Percentiles rank a stretch among this genome's conserved stretches.
phyloP scores from a whole-genome alignment of 2,888 invertebrate genomes.

The Agonopterix subpropinquella region DNA sequence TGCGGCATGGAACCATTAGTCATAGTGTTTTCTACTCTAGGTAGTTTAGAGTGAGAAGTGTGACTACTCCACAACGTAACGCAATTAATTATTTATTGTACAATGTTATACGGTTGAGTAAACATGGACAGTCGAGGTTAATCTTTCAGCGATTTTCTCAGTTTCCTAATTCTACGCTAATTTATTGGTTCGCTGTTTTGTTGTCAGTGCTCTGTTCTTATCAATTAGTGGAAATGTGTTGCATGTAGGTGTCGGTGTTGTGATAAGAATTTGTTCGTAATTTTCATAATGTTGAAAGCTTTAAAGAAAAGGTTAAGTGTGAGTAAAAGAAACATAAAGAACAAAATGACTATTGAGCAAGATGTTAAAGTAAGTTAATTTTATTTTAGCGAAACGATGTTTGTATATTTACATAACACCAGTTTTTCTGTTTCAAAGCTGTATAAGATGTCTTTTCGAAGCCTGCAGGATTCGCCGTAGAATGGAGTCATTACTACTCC shows the following conservation, averaged over 20 bases:
- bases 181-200: neutral
- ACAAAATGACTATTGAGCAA: slow-evolving; percentile 14
- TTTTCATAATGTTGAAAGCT: slow-evolving; percentile 30
- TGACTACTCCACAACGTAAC: slow-evolving; percentile 24
- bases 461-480: neutral
- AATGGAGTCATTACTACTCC: slow-evolving; percentile 17
- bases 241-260: neutral
- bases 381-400: no score
- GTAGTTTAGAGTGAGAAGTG: slow-evolving; percentile 1
- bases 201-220: neutral
- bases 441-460: no score
- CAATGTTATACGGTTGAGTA: slow-evolving; percentile 35
- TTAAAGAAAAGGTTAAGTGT: slow-evolving; percentile 43
- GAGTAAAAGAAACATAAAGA: slow-evolving; percentile 29
- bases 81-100: slow-evolving; percentile 28
- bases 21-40: slow-evolving; percentile 15
- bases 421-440: no score
- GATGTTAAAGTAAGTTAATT: slow-evolving; percentile 9
- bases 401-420: no score
- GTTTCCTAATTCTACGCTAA: slow-evolving; percentile 15
- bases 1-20: slow-evolving; percentile 13
- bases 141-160: slow-evolving; percentile 16
- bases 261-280: neutral
- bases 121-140: slow-evolving; percentile 34
- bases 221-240: neutral